Evolutionary conservation across 2,113 vertebrate genomes (phyloP).

Genomic region (Brachypteracias leptosomus): DNA sequence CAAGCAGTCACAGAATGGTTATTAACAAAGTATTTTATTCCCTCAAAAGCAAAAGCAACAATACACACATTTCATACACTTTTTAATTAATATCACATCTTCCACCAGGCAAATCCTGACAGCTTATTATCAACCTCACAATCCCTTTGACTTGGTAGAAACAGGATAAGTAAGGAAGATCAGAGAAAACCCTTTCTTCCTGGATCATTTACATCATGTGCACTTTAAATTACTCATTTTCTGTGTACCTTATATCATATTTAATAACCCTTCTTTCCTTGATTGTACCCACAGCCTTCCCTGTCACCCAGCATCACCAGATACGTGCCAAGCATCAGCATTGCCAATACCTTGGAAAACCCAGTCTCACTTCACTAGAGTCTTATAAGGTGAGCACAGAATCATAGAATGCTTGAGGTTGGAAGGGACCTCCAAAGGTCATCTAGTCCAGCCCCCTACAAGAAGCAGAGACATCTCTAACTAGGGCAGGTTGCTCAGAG

Average conservation of each 20-base stretch:
- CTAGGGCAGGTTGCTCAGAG: too few species aligned
- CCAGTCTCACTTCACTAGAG: neutral
- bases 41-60: neutral
- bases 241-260: neutral
- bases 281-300: neutral
- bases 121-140: neutral
- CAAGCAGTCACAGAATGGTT: neutral
- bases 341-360: conserved; percentile 15
- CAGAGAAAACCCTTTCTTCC: neutral
- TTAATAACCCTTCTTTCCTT: neutral
- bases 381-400: neutral
- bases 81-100: neutral
- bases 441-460: too few species aligned
- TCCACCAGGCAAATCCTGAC: neutral
- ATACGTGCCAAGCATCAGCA: neutral
- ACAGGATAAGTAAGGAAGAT: neutral
- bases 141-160: neutral
- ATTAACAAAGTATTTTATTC: neutral
- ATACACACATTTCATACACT: neutral
- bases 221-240: neutral
- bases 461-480: too few species aligned
- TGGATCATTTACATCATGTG: neutral
- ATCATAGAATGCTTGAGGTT: too few species aligned
- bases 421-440: too few species aligned
- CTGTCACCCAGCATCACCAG: neutral